phyloP scores from a whole-genome alignment of 2,888 invertebrate genomes.

The Parnassius apollo region DNA sequence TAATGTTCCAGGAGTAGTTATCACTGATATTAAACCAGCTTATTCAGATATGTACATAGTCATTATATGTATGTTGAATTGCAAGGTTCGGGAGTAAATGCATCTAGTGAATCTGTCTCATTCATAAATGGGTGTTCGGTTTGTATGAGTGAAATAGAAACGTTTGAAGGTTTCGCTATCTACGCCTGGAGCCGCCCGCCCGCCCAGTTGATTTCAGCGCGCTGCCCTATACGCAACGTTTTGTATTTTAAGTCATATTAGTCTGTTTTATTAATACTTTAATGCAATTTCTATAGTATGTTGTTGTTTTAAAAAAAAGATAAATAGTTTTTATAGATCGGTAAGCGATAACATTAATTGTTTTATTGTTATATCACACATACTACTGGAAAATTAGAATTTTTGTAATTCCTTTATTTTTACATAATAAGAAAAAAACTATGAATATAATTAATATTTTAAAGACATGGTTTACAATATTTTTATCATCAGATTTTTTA shows the following conservation, averaged over 20 bases:
- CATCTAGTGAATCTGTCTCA: constrained; percentile 53
- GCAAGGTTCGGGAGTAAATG: constrained; percentile 54
- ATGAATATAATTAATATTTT: no score
- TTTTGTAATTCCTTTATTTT: background rate
- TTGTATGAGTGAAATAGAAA: constrained; percentile 57
- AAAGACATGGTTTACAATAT: no score
- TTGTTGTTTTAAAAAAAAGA: background rate
- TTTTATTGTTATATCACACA: constrained; percentile 1
- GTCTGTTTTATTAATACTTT: background rate
- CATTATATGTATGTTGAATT: constrained; percentile 31
- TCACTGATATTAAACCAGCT: constrained; percentile 32
- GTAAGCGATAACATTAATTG: constrained; percentile 10
- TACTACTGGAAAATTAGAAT: background rate
- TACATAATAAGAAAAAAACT: no score
- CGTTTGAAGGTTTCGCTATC: constrained; percentile 60
- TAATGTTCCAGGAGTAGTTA: constrained; percentile 37
- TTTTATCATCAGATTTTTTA: no score
- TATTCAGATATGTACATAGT: constrained; percentile 19
- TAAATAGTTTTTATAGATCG: constrained; percentile 5
- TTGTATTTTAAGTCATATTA: constrained; percentile 27
- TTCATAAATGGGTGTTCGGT: constrained; percentile 36
- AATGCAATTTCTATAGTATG: background rate
- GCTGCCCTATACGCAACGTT: constrained; percentile 56
- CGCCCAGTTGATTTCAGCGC: constrained; percentile 68
- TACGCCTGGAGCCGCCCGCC: constrained; percentile 64